These are phyloP conservation scores for Sparidentex hasta DNA, from an alignment of 2,797 vertebrate genomes.

Conservation along the genomic window DNA sequence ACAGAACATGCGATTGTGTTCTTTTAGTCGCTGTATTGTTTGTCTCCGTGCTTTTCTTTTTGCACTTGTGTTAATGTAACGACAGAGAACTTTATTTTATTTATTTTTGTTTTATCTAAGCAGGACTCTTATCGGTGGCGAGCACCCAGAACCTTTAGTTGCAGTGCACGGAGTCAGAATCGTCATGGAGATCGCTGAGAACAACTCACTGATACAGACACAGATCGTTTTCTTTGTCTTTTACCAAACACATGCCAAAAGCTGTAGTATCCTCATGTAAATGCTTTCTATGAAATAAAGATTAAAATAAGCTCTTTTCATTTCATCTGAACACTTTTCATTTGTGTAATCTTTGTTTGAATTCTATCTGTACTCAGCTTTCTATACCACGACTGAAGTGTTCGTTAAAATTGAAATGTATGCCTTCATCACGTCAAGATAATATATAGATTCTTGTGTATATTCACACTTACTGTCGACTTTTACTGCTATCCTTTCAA, in stretches of 20 bases:
- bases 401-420: slow-evolving; percentile 56
- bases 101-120: slow-evolving; percentile 18
- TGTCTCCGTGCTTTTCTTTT: slow-evolving; percentile 33
- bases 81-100: neutral
- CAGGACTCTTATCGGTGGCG: neutral
- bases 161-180: neutral
- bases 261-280: slow-evolving; percentile 57
- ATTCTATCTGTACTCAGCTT: slow-evolving; percentile 60
- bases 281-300: slow-evolving; percentile 59
- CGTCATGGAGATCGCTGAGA: neutral
- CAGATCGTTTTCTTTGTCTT: slow-evolving; percentile 38
- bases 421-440: slow-evolving; percentile 55
- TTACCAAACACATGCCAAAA: slow-evolving; percentile 43
- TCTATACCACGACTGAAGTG: slow-evolving; percentile 60
- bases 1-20: slow-evolving; percentile 24
- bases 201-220: slow-evolving; percentile 12
- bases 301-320: slow-evolving; percentile 38
- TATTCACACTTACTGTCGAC: slow-evolving; percentile 46
- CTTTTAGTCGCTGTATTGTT: slow-evolving; percentile 34
- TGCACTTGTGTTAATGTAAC: slow-evolving; percentile 34
- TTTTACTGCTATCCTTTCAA: slow-evolving; percentile 42
- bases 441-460: slow-evolving; percentile 48
- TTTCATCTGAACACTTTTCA: slow-evolving; percentile 39
- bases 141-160: neutral
- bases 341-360: slow-evolving; percentile 55